These are phyloP conservation scores for Bubo scandiacus DNA, from an alignment of 2,113 vertebrate species.

Conservation along the genomic window DNA sequence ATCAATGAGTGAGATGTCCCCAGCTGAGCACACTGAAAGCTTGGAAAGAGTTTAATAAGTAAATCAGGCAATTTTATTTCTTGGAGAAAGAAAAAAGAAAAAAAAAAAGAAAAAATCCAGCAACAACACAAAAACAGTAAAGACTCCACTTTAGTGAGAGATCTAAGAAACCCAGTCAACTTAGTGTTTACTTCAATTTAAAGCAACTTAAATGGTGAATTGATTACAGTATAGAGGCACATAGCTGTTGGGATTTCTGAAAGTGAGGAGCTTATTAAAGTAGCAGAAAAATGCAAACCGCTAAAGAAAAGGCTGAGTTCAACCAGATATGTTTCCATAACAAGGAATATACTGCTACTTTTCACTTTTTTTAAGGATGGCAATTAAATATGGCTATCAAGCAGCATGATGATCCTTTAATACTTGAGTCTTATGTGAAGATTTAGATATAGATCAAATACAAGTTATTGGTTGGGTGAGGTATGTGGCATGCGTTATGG, in stretches of 20 bases:
- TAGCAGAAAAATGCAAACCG: not conserved
- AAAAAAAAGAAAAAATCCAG: not conserved
- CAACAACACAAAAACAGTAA: not conserved
- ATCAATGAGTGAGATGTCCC: not conserved
- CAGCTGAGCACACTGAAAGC: not conserved
- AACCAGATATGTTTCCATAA: not conserved
- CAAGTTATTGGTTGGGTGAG: not conserved
- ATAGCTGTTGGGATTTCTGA: not conserved
- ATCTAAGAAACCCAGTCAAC: not conserved
- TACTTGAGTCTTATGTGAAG: not conserved
- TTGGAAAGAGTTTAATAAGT: not conserved
- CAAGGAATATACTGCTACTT: not conserved
- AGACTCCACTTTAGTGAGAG: not conserved
- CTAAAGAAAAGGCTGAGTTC: not conserved
- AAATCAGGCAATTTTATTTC: not conserved
- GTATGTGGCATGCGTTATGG: not conserved
- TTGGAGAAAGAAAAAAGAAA: not conserved
- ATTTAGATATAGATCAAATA: not conserved
- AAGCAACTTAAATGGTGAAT: not conserved
- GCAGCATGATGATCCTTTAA: not conserved
- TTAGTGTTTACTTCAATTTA: not conserved
- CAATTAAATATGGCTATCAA: not conserved
- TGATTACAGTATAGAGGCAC: not conserved
- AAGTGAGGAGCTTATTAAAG: not conserved
- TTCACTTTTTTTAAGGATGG: not conserved